Conservation (phyloP, 2,888 invertebrate species). For the Antheraea yamamai region DNA sequence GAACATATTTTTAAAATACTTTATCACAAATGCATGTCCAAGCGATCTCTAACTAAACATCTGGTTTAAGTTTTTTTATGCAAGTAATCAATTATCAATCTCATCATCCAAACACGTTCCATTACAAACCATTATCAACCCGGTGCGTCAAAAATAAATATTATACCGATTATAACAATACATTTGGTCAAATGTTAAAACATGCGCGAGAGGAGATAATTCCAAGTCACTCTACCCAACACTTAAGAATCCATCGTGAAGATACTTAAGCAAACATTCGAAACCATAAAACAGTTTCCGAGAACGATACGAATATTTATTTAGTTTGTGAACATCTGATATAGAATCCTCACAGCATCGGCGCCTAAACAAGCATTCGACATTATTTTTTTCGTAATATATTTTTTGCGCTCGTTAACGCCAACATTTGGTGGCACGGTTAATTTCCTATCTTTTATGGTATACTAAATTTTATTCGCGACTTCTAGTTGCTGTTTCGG, state of each 20-base stretch:
- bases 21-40: too few species aligned
- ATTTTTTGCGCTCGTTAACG: conserved; percentile 4
- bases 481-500: neutral
- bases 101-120: too few species aligned
- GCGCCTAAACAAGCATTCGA: conserved; percentile 13
- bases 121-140: too few species aligned
- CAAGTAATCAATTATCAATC: too few species aligned
- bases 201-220: neutral
- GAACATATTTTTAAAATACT: too few species aligned
- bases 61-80: too few species aligned
- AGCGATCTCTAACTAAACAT: too few species aligned
- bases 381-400: neutral
- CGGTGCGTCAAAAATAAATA: too few species aligned
- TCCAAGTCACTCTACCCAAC: neutral
- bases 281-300: conserved; percentile 10
- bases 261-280: neutral
- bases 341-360: neutral
- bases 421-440: neutral
- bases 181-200: too few species aligned
- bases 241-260: neutral
- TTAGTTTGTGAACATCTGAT: conserved; percentile 12
- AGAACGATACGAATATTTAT: conserved; percentile 14
- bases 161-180: too few species aligned
- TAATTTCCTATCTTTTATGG: neutral
- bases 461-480: neutral